Evolutionary conservation across 2,888 invertebrate genomes (phyloP).

Genomic region (Phrixothrix hirtus): DNA sequence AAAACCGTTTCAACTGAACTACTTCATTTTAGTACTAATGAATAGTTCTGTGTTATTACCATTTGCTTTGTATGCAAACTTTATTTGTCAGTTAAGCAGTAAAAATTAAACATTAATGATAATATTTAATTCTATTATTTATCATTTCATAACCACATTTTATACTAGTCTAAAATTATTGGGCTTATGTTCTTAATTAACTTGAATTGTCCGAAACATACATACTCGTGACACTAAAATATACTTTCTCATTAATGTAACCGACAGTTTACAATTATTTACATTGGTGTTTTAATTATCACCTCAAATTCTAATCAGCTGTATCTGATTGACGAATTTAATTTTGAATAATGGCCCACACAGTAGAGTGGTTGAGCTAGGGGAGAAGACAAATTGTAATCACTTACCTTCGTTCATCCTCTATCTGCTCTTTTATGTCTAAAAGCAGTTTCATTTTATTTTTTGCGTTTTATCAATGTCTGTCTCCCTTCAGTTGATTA

Average conservation of each 20-base stretch:
- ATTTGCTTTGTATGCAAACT: no score
- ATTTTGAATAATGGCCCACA: constrained; percentile 44
- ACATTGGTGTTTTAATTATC: constrained; percentile 31
- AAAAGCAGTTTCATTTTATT: constrained; percentile 14
- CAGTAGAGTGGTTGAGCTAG: constrained; percentile 24
- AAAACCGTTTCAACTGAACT: no score
- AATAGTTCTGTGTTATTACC: no score
- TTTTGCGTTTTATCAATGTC: constrained; percentile 17
- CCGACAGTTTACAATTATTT: neutral
- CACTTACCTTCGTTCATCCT: constrained; percentile 29
- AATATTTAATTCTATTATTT: no score
- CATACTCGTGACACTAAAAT: no score
- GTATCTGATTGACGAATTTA: constrained; percentile 47
- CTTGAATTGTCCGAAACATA: no score
- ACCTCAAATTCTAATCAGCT: constrained; percentile 32
- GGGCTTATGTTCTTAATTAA: no score
- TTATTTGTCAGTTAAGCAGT: no score
- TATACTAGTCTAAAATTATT: no score
- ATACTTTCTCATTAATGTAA: neutral
- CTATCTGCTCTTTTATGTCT: constrained; percentile 18
- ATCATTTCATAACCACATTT: no score
- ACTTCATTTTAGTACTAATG: no score
- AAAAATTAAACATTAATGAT: no score
- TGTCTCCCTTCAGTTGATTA: constrained; percentile 12
- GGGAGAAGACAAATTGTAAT: constrained; percentile 31